Base-by-base conservation (phyloP, 1,140 invertebrate genomes). In the Euura lappo region DNA sequence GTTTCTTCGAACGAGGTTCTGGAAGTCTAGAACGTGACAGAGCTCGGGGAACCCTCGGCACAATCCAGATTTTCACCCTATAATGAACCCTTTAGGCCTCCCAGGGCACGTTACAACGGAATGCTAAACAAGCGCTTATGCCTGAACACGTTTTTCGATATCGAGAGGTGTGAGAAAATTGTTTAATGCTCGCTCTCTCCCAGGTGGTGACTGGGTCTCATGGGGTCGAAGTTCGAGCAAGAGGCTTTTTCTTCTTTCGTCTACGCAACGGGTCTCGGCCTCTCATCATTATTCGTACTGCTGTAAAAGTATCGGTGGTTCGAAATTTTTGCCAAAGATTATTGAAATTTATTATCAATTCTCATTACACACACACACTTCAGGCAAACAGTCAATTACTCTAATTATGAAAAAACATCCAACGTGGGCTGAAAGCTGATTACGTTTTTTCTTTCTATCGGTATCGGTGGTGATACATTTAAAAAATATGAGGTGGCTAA, bases 111-210 rank as follows among this genome's bases (percentile, higher is more conserved):
- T 60, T n/a, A 6, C 51, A n/a, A 60, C 10, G 51, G 51, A 60
- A 60, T n/a, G 51, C 51, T 60, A 60, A 60, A 60, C 51, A 60
- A 3, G 8, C 8, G 8, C 13, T 60, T 11, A 60, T 60, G 51
- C 51, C 51, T 8, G 51, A 60, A 60, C 51, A 60, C 51, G 51
- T 60, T 60, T 60, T 60, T n/a, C 8, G 51, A n/a, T 60, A 60
- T 60, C 51, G 51, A 60, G 51, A 60, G 51, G 3, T n/a, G 10
- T 6, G 51, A 60, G 51, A 60, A 60, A n/a, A 60, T n/a, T 11
- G 51, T 2, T 60, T n/a, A 11, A 11, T 60, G 51, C 51, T 60
- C 8, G 51, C 8, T 60, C 51, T 3, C 51, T 60, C 8, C 8
- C 51, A 28, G 28, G 28, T 28, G 28, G 28, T 28, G 28, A 28